A percentile compares a stretch with the other conserved stretches of the same genome.
Evolutionary conservation across 1,140 invertebrate genomes (phyloP).

Genomic region (Lepidurus apus): DNA sequence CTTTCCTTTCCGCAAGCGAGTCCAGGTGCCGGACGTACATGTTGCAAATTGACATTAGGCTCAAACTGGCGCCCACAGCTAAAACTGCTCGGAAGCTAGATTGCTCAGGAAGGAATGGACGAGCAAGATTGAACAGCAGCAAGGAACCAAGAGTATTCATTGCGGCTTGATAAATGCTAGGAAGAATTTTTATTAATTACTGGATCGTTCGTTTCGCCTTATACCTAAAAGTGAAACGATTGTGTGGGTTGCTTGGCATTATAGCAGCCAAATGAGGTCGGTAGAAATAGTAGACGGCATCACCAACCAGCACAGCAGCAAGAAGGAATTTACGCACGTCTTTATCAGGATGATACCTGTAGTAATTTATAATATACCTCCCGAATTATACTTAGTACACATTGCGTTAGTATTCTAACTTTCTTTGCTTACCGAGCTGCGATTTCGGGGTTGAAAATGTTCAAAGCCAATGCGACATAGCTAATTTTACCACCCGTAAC

Average conservation of each 20-base stretch:
- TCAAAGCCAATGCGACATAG: constrained; percentile 1
- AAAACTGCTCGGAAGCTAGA: constrained; percentile 53
- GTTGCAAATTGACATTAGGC: constrained; percentile 54
- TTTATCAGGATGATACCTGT: background rate
- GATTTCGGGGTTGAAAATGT: constrained; percentile 6
- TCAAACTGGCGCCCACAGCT: constrained; percentile 55
- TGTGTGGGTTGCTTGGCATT: background rate
- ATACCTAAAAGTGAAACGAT: constrained; percentile 2
- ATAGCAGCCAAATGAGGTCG: constrained; percentile 1
- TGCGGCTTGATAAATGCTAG: constrained; percentile 55
- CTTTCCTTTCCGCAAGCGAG: background rate
- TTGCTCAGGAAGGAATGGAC: constrained; percentile 59
- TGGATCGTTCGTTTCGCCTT: background rate
- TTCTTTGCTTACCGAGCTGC: background rate
- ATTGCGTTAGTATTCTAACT: background rate
- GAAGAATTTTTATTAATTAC: constrained; percentile 38
- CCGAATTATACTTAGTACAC: background rate
- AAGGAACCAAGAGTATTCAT: constrained; percentile 67
- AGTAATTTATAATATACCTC: too few relatives aligned
- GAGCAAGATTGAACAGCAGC: constrained; percentile 61
- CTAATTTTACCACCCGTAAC: background rate
- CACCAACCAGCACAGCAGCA: background rate
- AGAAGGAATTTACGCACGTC: background rate
- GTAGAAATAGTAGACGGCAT: background rate
- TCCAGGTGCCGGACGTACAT: constrained; percentile 48